Evolutionary conservation across 2,113 vertebrate species (phyloP).

Genomic region (Chunga burmeisteri): DNA sequence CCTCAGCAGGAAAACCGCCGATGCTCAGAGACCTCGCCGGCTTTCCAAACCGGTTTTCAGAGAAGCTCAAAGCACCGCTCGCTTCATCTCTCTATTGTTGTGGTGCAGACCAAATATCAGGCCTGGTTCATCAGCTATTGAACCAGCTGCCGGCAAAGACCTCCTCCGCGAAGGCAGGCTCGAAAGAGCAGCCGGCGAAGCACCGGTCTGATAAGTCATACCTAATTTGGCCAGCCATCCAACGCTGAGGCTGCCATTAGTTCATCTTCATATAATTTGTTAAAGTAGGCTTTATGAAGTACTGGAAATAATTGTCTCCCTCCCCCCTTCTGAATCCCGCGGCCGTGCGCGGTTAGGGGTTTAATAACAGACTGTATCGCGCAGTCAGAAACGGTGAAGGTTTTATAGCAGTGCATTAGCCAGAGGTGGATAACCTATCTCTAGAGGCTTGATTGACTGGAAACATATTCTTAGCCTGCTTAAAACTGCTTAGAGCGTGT

Average conservation of each 20-base stretch:
- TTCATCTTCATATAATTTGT: conserved; percentile 58
- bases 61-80: background rate
- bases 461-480: conserved; percentile 51
- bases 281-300: conserved; percentile 40
- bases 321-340: background rate
- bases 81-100: background rate
- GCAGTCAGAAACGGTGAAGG: conserved; percentile 33
- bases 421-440: conserved; percentile 58
- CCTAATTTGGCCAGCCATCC: conserved; percentile 32
- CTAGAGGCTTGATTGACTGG: conserved; percentile 55
- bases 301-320: conserved; percentile 37
- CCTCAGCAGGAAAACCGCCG: background rate
- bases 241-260: background rate
- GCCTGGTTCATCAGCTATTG: background rate
- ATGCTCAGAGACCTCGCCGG: background rate
- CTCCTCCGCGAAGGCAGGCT: background rate
- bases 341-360: background rate
- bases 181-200: background rate
- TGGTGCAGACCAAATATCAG: background rate
- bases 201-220: background rate
- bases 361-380: conserved; percentile 40
- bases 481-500: conserved; percentile 55
- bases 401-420: conserved; percentile 43
- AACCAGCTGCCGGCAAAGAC: background rate
- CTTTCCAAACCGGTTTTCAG: background rate